Evolutionary conservation across 2,797 vertebrate genomes (phyloP).

Genomic region (Urophycis tenuis): DNA sequence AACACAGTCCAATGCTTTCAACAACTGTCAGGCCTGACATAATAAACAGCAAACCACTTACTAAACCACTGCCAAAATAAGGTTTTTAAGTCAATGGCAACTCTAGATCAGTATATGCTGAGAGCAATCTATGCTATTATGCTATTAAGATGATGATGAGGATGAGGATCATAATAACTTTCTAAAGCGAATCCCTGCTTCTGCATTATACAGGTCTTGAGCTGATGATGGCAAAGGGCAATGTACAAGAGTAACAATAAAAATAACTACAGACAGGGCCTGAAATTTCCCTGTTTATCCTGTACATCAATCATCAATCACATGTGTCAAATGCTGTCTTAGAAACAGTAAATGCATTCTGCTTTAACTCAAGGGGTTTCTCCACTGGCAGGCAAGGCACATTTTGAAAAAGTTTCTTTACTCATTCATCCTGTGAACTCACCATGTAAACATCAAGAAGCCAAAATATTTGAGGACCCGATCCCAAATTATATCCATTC

Average conservation of each 20-base stretch:
- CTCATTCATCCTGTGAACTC: not conserved
- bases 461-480: not conserved
- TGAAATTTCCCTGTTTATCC: not conserved
- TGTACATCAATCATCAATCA: not conserved
- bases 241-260: not conserved
- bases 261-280: not conserved
- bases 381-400: not conserved
- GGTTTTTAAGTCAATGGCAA: constrained; percentile 25
- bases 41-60: constrained; percentile 1
- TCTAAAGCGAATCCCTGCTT: not conserved
- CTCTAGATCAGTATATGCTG: constrained; percentile 1
- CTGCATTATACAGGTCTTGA: not conserved
- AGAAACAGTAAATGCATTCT: not conserved
- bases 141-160: not conserved
- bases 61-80: constrained; percentile 29
- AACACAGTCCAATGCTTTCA: constrained; percentile 10
- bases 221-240: not conserved
- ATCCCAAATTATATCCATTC: not conserved
- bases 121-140: not conserved
- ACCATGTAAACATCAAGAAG: not conserved
- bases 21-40: constrained; percentile 23
- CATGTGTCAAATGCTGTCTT: not conserved
- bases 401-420: not conserved
- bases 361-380: not conserved
- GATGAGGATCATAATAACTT: not conserved